Evolutionary conservation across 2,888 invertebrate species (phyloP).

Genomic region (Drosophila atroscutellata): DNA sequence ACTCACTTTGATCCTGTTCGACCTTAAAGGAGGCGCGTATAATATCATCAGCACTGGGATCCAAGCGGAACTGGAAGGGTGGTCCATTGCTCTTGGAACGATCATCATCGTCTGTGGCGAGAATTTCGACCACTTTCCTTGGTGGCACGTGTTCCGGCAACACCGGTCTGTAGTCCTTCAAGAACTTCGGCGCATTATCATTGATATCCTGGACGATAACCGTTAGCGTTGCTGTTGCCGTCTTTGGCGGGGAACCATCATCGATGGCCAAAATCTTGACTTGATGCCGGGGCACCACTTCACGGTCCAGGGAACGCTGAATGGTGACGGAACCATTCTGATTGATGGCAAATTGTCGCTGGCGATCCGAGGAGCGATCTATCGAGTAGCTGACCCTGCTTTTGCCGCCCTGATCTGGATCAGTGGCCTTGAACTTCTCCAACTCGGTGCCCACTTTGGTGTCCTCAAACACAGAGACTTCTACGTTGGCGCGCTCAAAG

Average conservation of each 20-base stretch:
- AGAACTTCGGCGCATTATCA: conserved; percentile 96
- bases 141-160: conserved; percentile 96
- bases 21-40: conserved; percentile 98
- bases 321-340: conserved; percentile 98
- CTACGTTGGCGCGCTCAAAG: conserved; percentile 96
- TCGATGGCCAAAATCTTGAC: conserved; percentile 98
- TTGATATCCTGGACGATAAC: conserved; percentile 98
- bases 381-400: conserved; percentile 96
- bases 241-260: conserved; percentile 96
- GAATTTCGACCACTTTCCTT: conserved; percentile 95
- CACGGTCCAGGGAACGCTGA: conserved; percentile 95
- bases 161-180: conserved; percentile 96
- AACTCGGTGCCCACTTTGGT: conserved; percentile 95
- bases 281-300: conserved; percentile 97
- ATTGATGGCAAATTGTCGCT: conserved; percentile 96
- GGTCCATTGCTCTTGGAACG: conserved; percentile 97
- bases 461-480: conserved; percentile 96
- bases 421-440: conserved; percentile 97
- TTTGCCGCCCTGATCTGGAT: conserved; percentile 97
- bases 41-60: conserved; percentile 96
- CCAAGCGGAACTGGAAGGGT: conserved; percentile 97
- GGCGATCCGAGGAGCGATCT: conserved; percentile 95
- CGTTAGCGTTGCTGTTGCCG: conserved; percentile 96
- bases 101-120: conserved; percentile 97
- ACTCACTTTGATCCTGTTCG: conserved; percentile 97